Base-by-base conservation (phyloP, 2,797 vertebrate species). In the Orientallactaga sibirica region DNA sequence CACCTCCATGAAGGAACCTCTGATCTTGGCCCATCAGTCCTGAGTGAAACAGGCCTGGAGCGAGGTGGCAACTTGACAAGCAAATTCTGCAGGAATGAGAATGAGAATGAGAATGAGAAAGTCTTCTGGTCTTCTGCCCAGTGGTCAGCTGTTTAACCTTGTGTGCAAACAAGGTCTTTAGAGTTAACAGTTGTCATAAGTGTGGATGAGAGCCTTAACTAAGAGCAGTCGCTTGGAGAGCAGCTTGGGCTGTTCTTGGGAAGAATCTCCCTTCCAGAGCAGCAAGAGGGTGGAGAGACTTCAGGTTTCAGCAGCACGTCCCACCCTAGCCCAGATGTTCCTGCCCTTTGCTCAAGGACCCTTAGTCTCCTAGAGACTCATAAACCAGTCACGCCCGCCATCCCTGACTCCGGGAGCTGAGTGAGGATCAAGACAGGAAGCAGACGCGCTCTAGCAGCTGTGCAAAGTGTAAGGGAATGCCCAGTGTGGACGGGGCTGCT, bases 81-180 rank as follows among this genome's bases (percentile, higher is more conserved):
- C 29, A 22, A 33, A 37, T 22, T 8, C 1, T 0, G 7, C 24
- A 19, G 43, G 88, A 58, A 20, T 0, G n/a, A 67, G 62, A n/a
- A 19, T 73, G 62, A 22, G 55, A 58, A 58, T 0, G 27, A 67
- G 62, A 67, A 81, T 4, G 8, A 43, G 7, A 12, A 2, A 14
- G 24, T 6, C 37, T 80, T 33, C 19, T 2, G 5, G 24, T 4
- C 75, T 29, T 19, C 11, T 14, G 24, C 9, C 15, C 24, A 0
- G 18, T 0, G 9, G 25, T 9, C 24, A 0, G 2, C n/a, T 4
- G 24, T 1, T 7, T 0, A 0, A 22, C 29, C 18, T n/a, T 15
- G 0, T 48, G 48, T 48, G 48, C 7, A 1, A 48, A 48, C 4
- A 3, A 24, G 12, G 41, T 48, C 48, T 58, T 19, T 1, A 0